These are phyloP conservation scores for Meloe dianella DNA, from an alignment of 2,888 invertebrate species.

Conservation along the genomic window DNA sequence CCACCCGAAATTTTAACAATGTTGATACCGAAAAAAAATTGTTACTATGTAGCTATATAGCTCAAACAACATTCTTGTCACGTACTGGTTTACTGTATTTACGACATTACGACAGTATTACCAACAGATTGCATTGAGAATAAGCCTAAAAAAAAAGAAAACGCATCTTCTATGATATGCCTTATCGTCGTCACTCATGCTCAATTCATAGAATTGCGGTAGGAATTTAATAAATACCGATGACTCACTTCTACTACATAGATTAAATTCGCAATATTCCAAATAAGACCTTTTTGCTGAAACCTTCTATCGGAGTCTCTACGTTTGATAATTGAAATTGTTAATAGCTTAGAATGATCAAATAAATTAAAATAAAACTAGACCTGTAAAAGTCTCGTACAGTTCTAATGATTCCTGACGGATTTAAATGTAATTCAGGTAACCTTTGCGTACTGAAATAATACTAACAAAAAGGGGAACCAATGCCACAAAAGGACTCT, in stretches of 20 bases:
- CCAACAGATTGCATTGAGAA: not conserved
- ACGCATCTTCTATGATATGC: not conserved
- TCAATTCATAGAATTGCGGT: conserved; percentile 1
- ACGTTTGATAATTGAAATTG: conserved; percentile 5
- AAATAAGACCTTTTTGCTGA: not conserved
- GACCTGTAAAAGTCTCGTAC: not conserved
- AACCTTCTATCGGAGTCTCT: not conserved
- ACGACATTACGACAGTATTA: not conserved
- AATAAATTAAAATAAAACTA: not conserved
- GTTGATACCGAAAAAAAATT: not conserved
- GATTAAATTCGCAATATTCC: not conserved
- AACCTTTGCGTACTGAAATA: not conserved
- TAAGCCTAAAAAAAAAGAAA: not conserved
- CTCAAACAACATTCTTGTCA: not conserved
- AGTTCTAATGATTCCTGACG: conserved; percentile 2
- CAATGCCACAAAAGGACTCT: not conserved
- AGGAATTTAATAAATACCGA: conserved; percentile 4
- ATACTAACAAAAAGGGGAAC: not conserved
- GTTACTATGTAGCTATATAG: no score
- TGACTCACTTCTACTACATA: not conserved
- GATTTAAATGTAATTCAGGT: not conserved
- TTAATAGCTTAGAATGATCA: not conserved
- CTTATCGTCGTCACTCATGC: not conserved
- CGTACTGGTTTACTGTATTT: not conserved
- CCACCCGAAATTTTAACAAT: not conserved